These are phyloP conservation scores for Corvus moneduloides DNA, from an alignment of 2,113 vertebrate species.

Conservation along the genomic window DNA sequence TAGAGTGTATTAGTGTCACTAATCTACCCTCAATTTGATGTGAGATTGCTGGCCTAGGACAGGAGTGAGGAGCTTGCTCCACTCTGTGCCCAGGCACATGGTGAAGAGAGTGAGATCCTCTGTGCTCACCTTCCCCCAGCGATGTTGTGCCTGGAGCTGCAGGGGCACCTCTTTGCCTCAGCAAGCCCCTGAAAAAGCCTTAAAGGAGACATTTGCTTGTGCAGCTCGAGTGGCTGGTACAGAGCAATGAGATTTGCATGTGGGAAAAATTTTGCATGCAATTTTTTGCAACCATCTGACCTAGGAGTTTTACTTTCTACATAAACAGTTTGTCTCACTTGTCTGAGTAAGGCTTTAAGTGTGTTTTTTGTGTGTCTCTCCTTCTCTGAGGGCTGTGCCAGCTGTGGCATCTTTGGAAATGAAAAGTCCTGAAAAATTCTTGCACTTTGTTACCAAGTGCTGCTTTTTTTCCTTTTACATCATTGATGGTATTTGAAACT, in stretches of 20 bases:
- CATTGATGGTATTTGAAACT: not conserved
- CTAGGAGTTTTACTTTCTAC: not conserved
- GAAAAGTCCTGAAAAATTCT: not conserved
- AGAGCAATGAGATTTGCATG: accelerated
- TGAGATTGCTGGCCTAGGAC: not conserved
- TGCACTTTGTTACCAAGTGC: not conserved
- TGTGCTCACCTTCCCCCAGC: accelerated
- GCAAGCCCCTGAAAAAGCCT: not conserved
- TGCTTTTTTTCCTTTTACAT: not conserved
- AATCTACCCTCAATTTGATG: not conserved
- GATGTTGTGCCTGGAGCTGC: not conserved
- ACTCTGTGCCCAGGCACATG: accelerated
- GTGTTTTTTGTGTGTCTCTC: not conserved
- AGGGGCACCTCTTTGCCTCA: not conserved
- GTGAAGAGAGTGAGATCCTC: not conserved
- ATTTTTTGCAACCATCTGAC: not conserved
- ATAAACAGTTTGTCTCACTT: not conserved
- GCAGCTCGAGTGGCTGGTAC: not conserved
- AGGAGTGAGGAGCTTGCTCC: not conserved
- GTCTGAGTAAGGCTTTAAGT: not conserved
- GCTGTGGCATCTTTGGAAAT: not conserved
- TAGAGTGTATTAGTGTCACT: not conserved
- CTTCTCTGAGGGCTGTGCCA: not conserved
- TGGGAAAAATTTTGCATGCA: not conserved
- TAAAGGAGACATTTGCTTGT: not conserved